Percentiles rank a stretch among this genome's conserved stretches.
Conservation (phyloP, 2,888 invertebrate genomes). For the Drosophila affinis region DNA sequence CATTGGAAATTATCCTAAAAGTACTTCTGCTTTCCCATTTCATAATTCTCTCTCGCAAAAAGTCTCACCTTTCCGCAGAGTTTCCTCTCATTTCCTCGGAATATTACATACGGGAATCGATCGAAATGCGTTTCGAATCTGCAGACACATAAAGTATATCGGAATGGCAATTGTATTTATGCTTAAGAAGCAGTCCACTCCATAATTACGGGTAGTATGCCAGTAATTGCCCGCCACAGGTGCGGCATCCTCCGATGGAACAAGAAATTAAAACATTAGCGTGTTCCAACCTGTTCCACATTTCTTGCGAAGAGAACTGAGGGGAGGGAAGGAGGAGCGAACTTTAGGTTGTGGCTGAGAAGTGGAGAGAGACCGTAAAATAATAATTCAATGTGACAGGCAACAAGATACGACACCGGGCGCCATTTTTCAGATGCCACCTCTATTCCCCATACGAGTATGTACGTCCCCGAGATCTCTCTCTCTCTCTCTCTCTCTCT, state of each 20-base stretch:
- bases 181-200: constrained; percentile 24
- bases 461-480: constrained; percentile 12
- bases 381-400: constrained; percentile 77
- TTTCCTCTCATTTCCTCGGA: background rate
- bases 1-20: too few relatives aligned
- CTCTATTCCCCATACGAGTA: constrained; percentile 5
- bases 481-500: background rate
- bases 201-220: constrained; percentile 6
- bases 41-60: fast-evolving
- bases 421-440: constrained; percentile 72
- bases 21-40: background rate
- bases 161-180: constrained; percentile 44
- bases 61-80: too few relatives aligned
- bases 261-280: constrained; percentile 70
- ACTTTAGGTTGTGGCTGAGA: constrained; percentile 36
- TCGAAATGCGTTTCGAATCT: constrained; percentile 18
- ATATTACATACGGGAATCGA: constrained; percentile 5
- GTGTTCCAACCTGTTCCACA: constrained; percentile 62
- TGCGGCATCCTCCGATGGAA: constrained; percentile 34
- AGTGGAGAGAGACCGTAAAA: constrained; percentile 65
- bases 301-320: constrained; percentile 29
- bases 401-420: constrained; percentile 71
- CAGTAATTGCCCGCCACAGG: constrained; percentile 35
- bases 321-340: background rate
- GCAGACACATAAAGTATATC: constrained; percentile 26